Evolutionary conservation across 2,113 vertebrate species (phyloP).

Genomic region (Mirounga angustirostris): DNA sequence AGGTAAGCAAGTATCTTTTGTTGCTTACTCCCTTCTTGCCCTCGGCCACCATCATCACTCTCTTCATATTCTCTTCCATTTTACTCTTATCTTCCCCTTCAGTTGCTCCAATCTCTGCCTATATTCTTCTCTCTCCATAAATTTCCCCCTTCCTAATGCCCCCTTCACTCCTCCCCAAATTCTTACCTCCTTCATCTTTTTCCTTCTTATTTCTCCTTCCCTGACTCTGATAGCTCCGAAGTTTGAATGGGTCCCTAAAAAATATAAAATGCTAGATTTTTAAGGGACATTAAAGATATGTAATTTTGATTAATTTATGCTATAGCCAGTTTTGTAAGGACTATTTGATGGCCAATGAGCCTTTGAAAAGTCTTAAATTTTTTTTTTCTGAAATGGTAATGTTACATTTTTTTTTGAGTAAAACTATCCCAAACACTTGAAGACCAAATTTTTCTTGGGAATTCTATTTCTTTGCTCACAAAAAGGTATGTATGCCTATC

Average conservation of each 20-base stretch:
- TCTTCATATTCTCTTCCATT: not conserved
- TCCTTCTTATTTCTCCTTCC: conserved; percentile 24
- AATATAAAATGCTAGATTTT: conserved; percentile 48
- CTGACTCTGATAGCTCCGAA: conserved; percentile 11
- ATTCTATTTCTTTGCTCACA: conserved; percentile 7
- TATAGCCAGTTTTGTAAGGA: conserved; percentile 56
- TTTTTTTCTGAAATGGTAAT: conserved; percentile 28
- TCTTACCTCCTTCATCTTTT: not conserved
- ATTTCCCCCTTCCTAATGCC: not conserved
- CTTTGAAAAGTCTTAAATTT: conserved; percentile 72
- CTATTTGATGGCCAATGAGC: conserved; percentile 77
- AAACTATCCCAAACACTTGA: conserved; percentile 50
- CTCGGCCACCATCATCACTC: too few species aligned
- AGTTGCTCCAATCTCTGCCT: not conserved
- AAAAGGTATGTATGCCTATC: not conserved
- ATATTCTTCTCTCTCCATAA: not conserved
- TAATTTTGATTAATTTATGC: conserved; percentile 80
- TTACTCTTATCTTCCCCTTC: not conserved
- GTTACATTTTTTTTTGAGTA: conserved; percentile 45
- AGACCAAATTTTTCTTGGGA: conserved; percentile 1
- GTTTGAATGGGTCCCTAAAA: conserved; percentile 8
- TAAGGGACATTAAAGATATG: conserved; percentile 74
- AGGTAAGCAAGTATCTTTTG: not conserved
- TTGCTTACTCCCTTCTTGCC: not conserved
- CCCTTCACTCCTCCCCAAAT: not conserved